Conservation (phyloP, 2,113 vertebrate species). For the Nibea coibor region DNA sequence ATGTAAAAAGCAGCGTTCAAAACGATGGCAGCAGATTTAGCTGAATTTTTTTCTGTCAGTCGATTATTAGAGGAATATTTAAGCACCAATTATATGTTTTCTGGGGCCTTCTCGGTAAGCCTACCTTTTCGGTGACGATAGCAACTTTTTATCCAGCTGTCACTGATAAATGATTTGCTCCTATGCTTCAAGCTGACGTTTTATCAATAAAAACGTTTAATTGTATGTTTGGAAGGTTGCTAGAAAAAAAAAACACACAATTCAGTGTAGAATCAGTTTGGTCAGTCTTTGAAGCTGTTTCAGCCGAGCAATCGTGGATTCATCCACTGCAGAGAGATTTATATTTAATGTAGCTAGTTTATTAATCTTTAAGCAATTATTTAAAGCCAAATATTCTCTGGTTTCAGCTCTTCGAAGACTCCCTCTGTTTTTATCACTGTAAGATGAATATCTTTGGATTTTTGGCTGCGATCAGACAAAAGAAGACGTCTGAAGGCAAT, state of each 20-base stretch:
- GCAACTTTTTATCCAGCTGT: background rate
- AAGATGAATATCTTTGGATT: background rate
- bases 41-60: background rate
- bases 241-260: background rate
- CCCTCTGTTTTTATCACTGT: background rate
- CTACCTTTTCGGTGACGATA: background rate
- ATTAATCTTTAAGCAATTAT: too few relatives aligned
- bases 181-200: background rate
- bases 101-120: too few relatives aligned
- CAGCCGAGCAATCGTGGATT: background rate
- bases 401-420: background rate
- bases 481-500: background rate
- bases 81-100: background rate
- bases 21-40: background rate
- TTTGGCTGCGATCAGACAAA: background rate
- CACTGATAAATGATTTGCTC: background rate
- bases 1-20: background rate
- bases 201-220: background rate
- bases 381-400: background rate
- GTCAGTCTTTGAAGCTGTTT: too few relatives aligned
- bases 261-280: background rate
- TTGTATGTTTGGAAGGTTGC: too few relatives aligned
- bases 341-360: too few relatives aligned
- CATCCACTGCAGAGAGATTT: background rate
- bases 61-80: background rate